Conservation (phyloP, 2,797 vertebrate genomes). For the Chelmon rostratus region DNA sequence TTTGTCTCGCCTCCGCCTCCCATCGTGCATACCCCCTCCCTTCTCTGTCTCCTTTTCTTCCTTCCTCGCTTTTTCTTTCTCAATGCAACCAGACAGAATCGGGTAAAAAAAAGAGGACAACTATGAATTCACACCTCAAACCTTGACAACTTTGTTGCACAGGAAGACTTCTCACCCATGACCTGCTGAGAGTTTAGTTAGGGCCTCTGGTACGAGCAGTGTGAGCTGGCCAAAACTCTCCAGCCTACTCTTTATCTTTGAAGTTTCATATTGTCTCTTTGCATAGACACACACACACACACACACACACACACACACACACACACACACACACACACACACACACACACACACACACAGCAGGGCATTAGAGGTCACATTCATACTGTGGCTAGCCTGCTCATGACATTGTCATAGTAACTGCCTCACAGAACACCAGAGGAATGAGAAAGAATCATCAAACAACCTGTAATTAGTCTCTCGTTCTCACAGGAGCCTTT, state of each 20-base stretch:
- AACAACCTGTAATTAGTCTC: constrained; percentile 5
- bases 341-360: not conserved
- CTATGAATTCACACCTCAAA: constrained; percentile 47
- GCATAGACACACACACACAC: not conserved
- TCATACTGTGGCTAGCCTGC: not conserved
- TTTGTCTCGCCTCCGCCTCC: constrained; percentile 20
- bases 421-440: constrained; percentile 1
- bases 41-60: not conserved
- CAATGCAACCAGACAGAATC: constrained; percentile 1
- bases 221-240: constrained; percentile 31
- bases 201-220: constrained; percentile 2
- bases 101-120: constrained; percentile 43
- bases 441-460: constrained; percentile 1
- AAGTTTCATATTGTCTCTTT: not conserved
- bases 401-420: constrained; percentile 40
- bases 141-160: constrained; percentile 21
- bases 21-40: not conserved
- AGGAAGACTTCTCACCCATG: no score
- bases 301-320: not conserved
- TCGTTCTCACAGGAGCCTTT: not conserved
- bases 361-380: constrained; percentile 21
- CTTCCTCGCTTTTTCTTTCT: not conserved
- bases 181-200: constrained; percentile 29
- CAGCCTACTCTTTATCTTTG: not conserved
- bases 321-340: not conserved